Conservation (phyloP, 2,797 vertebrate species). For the Threskiornis aethiopicus region DNA sequence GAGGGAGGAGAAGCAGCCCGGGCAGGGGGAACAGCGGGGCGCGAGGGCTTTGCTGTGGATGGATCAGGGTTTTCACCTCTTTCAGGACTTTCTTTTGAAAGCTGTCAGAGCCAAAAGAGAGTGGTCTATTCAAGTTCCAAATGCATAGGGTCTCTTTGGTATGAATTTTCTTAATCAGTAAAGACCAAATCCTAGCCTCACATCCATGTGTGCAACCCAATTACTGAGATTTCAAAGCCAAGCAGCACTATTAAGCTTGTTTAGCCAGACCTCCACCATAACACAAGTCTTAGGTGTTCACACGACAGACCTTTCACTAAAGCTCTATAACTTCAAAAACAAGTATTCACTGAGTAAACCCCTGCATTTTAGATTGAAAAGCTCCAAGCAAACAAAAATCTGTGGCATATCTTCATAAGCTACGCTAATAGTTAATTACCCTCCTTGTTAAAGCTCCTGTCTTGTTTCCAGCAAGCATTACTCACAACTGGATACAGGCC, state of each 20-base stretch:
- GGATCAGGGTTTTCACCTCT: accelerated
- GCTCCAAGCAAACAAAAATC: neutral
- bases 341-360: neutral
- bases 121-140: neutral
- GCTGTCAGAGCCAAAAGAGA: conserved; percentile 1
- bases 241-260: neutral
- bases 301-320: neutral
- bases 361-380: neutral
- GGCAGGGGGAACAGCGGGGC: neutral
- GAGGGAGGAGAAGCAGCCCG: neutral
- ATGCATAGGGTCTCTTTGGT: neutral
- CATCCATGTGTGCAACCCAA: neutral
- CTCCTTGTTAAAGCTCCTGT: neutral
- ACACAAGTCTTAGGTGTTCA: neutral
- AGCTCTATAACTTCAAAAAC: neutral
- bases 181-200: neutral
- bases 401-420: neutral
- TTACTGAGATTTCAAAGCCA: conserved; percentile 28
- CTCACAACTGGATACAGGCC: conserved; percentile 32
- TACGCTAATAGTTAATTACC: conserved; percentile 33
- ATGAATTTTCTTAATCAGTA: neutral
- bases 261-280: neutral
- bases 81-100: neutral
- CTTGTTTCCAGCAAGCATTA: conserved; percentile 26
- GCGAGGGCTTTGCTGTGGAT: neutral